Evolutionary conservation across 2,888 invertebrate species (phyloP), one percentile per base, ranked within the genome.

Genomic region (Limulus polyphemus): DNA sequence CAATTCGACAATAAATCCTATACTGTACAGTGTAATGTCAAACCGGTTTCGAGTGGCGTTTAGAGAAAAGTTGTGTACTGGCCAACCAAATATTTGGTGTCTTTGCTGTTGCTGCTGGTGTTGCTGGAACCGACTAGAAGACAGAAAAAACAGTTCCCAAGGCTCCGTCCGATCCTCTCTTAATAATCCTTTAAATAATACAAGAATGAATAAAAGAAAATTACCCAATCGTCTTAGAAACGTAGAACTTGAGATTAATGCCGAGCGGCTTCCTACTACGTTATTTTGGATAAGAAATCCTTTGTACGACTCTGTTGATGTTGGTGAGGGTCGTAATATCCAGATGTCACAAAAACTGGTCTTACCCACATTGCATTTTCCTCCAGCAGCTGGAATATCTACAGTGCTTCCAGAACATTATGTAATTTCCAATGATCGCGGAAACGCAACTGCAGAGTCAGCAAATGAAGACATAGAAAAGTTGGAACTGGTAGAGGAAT

Each of bases 1-100:
- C 55, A 71, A 71, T 58, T 69, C 70, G 11, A 71, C 70, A 13
- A 68, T 71, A 57, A 71, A 71, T 55, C 70, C 70, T 7, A 69
- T 71, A 16, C 61, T 67, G 49, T 70, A 70, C 64, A 68, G 68
- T 52, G 68, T 69, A n/a, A 70, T 72, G 70, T 71, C 71, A 1
- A 69, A 69, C 49, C 63, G 72, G 10, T 72, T 72, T 61, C 71
- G 72, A n/a, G 70, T 70, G 32, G 72, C 72, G 47, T 72, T 72
- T 60, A 59, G 67, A 10, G 67, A 67, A 47, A 67, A 67, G 58
- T 58, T 67, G 14, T 67, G 67, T 54, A 58, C 62, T 1, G 66
- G 62, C 1, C 60, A 61, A 13, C 62, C 63, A 13, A 59, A 57
- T 2, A 56, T 66, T 12, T 66, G 63, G 66, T 66, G 66, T 54